These are phyloP conservation scores for Nemurella pictetii DNA, from an alignment of 2,888 invertebrate genomes.

Conservation along the genomic window DNA sequence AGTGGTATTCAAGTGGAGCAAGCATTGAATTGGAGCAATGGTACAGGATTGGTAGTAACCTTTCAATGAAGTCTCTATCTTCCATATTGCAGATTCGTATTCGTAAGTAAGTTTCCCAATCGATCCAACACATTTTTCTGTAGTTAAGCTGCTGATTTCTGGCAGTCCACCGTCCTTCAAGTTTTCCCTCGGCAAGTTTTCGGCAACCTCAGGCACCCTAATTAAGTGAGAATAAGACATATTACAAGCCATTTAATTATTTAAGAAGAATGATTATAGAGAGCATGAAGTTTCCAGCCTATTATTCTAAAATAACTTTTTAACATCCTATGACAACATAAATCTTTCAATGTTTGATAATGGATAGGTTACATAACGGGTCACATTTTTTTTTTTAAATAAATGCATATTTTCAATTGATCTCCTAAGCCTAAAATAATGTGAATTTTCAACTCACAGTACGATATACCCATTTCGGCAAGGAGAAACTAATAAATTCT, in stretches of 20 bases:
- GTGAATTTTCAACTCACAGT: slow-evolving; percentile 24
- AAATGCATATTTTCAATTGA: no score
- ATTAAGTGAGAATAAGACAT: slow-evolving; percentile 33
- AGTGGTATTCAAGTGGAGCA: no score
- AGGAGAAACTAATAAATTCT: slow-evolving; percentile 27
- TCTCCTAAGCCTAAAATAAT: not conserved
- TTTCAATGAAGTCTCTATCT: slow-evolving; percentile 64
- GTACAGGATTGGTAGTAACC: slow-evolving; percentile 46
- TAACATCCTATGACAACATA: not conserved
- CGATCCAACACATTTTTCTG: slow-evolving; percentile 82
- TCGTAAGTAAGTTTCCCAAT: slow-evolving; percentile 81
- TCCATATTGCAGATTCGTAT: slow-evolving; percentile 74
- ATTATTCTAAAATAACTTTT: no score
- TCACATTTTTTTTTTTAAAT: no score
- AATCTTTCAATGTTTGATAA: no score
- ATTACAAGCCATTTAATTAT: no score
- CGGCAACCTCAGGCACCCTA: slow-evolving; percentile 59
- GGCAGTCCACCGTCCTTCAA: slow-evolving; percentile 75
- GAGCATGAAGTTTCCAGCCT: no score
- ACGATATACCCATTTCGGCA: slow-evolving; percentile 34
- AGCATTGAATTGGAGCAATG: not conserved
- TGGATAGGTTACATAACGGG: no score
- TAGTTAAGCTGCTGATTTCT: slow-evolving; percentile 76
- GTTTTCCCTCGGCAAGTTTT: slow-evolving; percentile 74
- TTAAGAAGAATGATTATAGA: no score